Evolutionary conservation across 1,140 invertebrate genomes (phyloP).

Genomic region (Philaenus spumarius): DNA sequence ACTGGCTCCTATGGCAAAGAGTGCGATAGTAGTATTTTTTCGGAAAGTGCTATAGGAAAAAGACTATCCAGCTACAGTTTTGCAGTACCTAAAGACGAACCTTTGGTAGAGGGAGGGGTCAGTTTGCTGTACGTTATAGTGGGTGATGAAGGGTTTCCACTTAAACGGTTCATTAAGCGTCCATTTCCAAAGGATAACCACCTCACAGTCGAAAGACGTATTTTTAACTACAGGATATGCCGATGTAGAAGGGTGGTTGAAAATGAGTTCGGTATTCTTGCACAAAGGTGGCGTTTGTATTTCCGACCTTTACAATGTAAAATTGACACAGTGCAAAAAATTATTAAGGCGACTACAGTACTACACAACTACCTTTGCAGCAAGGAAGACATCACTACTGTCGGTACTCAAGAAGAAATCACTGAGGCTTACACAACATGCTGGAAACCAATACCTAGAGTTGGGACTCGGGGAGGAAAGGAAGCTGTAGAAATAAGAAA

Average conservation of each 20-base stretch:
- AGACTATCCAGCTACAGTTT: slow-evolving; percentile 20
- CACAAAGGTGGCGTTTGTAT: slow-evolving; percentile 4
- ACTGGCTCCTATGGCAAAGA: too few relatives aligned
- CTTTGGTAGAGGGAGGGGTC: slow-evolving; percentile 27
- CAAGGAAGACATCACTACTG: not conserved
- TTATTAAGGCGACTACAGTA: not conserved
- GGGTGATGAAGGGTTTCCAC: slow-evolving; percentile 41
- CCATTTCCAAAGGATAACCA: slow-evolving; percentile 22
- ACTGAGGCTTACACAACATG: not conserved
- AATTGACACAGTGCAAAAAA: not conserved
- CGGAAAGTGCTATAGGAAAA: too few relatives aligned
- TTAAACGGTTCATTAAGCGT: slow-evolving; percentile 33
- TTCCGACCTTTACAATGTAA: not conserved
- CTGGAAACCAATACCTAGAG: slow-evolving; percentile 3
- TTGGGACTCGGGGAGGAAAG: not conserved
- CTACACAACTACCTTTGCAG: slow-evolving; percentile 1
- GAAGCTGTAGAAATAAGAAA: slow-evolving; percentile 6
- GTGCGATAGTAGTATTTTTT: too few relatives aligned
- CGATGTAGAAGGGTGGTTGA: slow-evolving; percentile 34
- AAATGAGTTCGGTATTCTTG: slow-evolving; percentile 38
- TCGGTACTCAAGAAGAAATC: not conserved
- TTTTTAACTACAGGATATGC: slow-evolving; percentile 26
- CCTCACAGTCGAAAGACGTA: slow-evolving; percentile 33
- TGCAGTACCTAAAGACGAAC: slow-evolving; percentile 26
- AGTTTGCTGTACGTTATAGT: slow-evolving; percentile 28